Evolutionary conservation across 2,113 vertebrate species (phyloP).

Genomic region (Stercorarius parasiticus): DNA sequence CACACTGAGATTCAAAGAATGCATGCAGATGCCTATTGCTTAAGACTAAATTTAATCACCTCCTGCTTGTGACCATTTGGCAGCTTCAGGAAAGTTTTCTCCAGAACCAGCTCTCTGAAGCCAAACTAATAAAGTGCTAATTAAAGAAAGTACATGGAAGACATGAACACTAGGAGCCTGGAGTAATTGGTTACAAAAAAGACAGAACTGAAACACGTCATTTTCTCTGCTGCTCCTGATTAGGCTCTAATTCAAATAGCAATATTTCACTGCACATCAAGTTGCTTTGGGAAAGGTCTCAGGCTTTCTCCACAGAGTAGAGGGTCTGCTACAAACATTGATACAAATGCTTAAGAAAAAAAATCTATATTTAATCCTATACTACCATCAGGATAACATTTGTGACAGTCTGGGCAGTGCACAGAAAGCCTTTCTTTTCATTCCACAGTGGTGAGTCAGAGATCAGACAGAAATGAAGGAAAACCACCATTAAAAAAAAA

Average conservation of each 20-base stretch:
- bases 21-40: slow-evolving; percentile 63
- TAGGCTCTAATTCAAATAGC: slow-evolving; percentile 86
- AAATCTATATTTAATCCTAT: slow-evolving; percentile 59
- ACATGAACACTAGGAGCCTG: slow-evolving; percentile 85
- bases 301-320: slow-evolving; percentile 44
- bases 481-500: neutral
- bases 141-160: slow-evolving; percentile 86
- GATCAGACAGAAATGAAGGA: slow-evolving; percentile 33
- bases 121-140: slow-evolving; percentile 86
- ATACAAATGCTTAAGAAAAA: slow-evolving; percentile 33
- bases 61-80: slow-evolving; percentile 77
- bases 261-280: slow-evolving; percentile 80
- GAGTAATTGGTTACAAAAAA: slow-evolving; percentile 92
- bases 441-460: slow-evolving; percentile 59
- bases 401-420: neutral
- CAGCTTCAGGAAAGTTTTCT: slow-evolving; percentile 72
- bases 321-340: slow-evolving; percentile 64
- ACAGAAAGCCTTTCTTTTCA: slow-evolving; percentile 35
- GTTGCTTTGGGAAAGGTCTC: slow-evolving; percentile 69
- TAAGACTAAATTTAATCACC: slow-evolving; percentile 75
- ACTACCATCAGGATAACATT: slow-evolving; percentile 31
- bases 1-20: slow-evolving; percentile 59
- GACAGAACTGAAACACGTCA: slow-evolving; percentile 78
- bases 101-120: slow-evolving; percentile 75
- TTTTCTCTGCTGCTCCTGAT: slow-evolving; percentile 80